Percentiles rank a stretch among this genome's conserved stretches.
Evolutionary conservation across 2,888 invertebrate species (phyloP).

Genomic region (Ornithoptera alexandrae): DNA sequence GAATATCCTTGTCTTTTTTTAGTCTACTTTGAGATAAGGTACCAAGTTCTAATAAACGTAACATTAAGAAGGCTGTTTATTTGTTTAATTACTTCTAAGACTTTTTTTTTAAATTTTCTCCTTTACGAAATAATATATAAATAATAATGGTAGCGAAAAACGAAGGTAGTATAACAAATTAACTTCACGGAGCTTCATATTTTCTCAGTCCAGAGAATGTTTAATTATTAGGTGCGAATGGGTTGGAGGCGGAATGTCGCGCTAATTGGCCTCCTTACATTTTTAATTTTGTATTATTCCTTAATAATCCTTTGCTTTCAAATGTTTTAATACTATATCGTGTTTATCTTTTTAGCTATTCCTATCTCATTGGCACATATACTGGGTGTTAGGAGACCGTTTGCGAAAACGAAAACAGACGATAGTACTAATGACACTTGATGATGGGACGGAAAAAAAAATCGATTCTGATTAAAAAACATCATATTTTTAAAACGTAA

Average conservation of each 20-base stretch:
- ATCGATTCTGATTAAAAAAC: no score
- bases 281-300: slow-evolving; percentile 10
- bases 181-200: slow-evolving; percentile 1
- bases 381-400: no score
- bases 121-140: neutral
- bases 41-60: no score
- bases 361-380: no score
- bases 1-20: no score
- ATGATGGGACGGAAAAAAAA: no score
- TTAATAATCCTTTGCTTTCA: neutral
- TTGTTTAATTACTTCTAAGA: no score
- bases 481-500: no score
- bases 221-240: slow-evolving; percentile 23
- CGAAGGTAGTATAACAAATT: neutral
- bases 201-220: slow-evolving; percentile 16
- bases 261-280: slow-evolving; percentile 19
- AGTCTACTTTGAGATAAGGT: no score
- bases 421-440: no score
- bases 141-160: neutral
- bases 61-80: no score
- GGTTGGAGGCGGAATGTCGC: slow-evolving; percentile 6
- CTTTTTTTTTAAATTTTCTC: neutral
- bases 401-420: no score
- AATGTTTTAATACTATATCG: neutral
- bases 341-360: neutral